Percentiles rank a stretch among this genome's conserved stretches.
Evolutionary conservation across 1,140 invertebrate species (phyloP).

Genomic region (Drosophila takahashii): DNA sequence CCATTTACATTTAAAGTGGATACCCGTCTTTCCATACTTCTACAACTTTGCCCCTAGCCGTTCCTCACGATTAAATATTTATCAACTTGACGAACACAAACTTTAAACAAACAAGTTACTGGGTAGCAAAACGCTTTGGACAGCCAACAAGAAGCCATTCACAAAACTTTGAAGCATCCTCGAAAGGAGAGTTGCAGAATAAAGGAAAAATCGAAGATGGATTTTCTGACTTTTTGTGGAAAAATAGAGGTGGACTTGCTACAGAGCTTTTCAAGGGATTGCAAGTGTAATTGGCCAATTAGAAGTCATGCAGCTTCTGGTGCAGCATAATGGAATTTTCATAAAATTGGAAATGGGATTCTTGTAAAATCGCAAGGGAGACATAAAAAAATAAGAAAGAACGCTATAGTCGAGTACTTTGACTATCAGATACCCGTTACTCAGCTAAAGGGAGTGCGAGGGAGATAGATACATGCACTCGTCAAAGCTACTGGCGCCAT

Average conservation of each 20-base stretch:
- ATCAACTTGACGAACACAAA: constrained; percentile 41
- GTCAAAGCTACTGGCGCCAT: too few species aligned
- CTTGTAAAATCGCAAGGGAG: too few species aligned
- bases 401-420: too few species aligned
- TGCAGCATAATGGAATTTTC: constrained; percentile 7
- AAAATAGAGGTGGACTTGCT: constrained; percentile 7
- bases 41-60: background rate
- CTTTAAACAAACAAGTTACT: constrained; percentile 28
- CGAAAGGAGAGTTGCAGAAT: background rate
- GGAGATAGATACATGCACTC: too few species aligned
- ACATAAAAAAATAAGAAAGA: too few species aligned
- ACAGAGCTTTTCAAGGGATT: constrained; percentile 11
- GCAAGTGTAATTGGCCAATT: constrained; percentile 37
- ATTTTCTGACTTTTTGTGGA: background rate
- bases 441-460: too few species aligned
- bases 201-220: background rate
- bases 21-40: constrained; percentile 20
- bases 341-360: background rate
- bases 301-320: constrained; percentile 10
- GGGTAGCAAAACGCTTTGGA: constrained; percentile 8
- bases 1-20: constrained; percentile 32
- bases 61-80: constrained; percentile 45
- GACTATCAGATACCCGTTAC: too few species aligned
- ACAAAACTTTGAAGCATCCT: constrained; percentile 22
- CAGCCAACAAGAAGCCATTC: constrained; percentile 25